Base-by-base conservation (phyloP, 1,140 invertebrate species). In the Cataglyphis hispanica region DNA sequence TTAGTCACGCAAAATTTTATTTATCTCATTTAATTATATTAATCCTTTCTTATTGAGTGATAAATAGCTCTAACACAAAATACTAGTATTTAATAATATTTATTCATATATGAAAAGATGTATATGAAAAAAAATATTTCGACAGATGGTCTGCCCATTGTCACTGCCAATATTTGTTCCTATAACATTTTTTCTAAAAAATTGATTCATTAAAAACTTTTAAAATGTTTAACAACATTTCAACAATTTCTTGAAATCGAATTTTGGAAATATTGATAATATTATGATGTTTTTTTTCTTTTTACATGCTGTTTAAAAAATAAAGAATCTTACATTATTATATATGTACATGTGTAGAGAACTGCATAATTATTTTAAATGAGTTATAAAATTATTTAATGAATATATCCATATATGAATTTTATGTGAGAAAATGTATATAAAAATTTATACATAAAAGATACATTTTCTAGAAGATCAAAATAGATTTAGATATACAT, bases 121-220 rank as follows among this genome's bases (percentile, higher is more conserved):
- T n/a, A 11, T 16, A 37, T 25, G 22, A 46, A 31, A 34, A 34
- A 16, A 77, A 50, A 78, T 64, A 66, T 67, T 80, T 80, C 31
- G n/a, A 56, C 22, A 37, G 1, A 83, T 16, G 0, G 56, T 58
- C 6, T 58, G 37, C 10, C 16, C n/a, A 56, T 31, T 72, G 37
- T 25, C 60, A 72, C 78, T 83, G 78, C 53, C 66, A 70, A 70
- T 25, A 83, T 60, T 83, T 83, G 16, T n/a, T 69, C n/a, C 22
- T n/a, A 34, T 43, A 11, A 56, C 10, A 58, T 31, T 31, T 31
- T 72, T 25, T 19, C 43, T 50, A 50, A 46, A 22, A 16, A 31
- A 69, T 25, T 75, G 13, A 60, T 75, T 58, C 25, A 6, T 58
- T 37, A 75, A 37, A 37, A 37, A 75, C 22, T 40, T 58, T 25